Evolutionary conservation across 1,140 invertebrate species (phyloP).

Genomic region (Anoplolepis gracilipes): DNA sequence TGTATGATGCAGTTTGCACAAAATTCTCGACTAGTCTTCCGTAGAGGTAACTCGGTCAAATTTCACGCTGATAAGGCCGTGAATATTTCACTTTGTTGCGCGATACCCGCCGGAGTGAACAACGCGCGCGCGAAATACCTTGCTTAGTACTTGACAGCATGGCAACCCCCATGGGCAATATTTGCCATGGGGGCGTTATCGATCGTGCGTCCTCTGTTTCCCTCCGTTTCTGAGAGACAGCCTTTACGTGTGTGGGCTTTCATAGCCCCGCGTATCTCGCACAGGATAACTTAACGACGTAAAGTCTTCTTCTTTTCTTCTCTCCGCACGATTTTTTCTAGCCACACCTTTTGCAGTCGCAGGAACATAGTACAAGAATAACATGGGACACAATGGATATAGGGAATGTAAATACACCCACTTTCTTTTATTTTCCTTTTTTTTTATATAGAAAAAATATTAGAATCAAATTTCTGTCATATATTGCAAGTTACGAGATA

Average conservation of each 20-base stretch:
- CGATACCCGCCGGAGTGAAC: slow-evolving; percentile 27
- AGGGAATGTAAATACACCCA: neutral
- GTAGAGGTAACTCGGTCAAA: slow-evolving; percentile 54
- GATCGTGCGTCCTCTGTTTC: slow-evolving; percentile 71
- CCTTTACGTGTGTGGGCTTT: slow-evolving; percentile 68
- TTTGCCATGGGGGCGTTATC: slow-evolving; percentile 77
- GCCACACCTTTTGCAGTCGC: neutral
- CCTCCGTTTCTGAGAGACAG: slow-evolving; percentile 65
- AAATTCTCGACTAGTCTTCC: neutral
- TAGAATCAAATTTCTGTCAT: neutral
- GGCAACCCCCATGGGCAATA: slow-evolving; percentile 68
- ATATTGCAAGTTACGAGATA: neutral
- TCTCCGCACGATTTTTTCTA: neutral
- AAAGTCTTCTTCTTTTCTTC: neutral
- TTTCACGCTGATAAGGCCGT: slow-evolving; percentile 58
- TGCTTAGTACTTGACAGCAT: slow-evolving; percentile 46
- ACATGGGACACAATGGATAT: too few relatives aligned
- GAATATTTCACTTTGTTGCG: slow-evolving; percentile 42
- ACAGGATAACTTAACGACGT: slow-evolving; percentile 54
- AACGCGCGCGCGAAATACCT: slow-evolving; percentile 63
- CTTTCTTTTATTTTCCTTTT: neutral
- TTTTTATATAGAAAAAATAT: neutral
- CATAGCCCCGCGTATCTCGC: slow-evolving; percentile 44
- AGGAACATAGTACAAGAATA: neutral
- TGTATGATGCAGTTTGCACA: slow-evolving; percentile 8